Conservation (phyloP, 2,797 vertebrate species). For the Pristis pectinata region DNA sequence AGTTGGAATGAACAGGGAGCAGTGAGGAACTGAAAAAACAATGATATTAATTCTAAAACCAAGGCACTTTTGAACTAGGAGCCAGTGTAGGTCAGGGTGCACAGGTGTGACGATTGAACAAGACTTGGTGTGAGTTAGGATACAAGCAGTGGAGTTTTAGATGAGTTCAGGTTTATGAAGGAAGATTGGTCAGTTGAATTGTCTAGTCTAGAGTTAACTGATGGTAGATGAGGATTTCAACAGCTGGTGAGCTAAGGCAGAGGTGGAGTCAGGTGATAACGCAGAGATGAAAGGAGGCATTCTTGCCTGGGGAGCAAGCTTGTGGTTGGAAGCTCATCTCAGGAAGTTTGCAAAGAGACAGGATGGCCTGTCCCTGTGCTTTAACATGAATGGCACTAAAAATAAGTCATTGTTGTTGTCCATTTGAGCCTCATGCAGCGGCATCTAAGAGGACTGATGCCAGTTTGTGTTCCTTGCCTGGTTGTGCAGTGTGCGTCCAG, state of each 20-base stretch:
- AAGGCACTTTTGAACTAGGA: neutral
- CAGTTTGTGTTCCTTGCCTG: neutral
- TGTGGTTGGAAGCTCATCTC: neutral
- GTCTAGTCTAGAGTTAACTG: neutral
- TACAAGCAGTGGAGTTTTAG: neutral
- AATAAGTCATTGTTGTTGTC: neutral
- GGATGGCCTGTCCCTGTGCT: neutral
- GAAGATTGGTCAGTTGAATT: neutral
- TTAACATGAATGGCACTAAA: neutral
- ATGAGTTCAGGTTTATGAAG: neutral
- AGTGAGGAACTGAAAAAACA: neutral
- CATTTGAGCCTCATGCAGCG: neutral
- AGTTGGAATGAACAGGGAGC: neutral
- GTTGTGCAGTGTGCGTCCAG: constrained; percentile 61
- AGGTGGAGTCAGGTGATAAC: neutral
- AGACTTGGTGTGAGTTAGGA: neutral
- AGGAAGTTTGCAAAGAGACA: neutral
- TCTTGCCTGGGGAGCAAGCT: neutral
- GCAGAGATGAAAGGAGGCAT: neutral
- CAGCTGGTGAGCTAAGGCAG: neutral
- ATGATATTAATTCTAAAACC: neutral
- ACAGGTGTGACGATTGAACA: neutral
- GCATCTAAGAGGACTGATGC: neutral
- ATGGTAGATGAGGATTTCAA: neutral
- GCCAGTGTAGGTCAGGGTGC: neutral